phyloP scores from a whole-genome alignment of 1,140 invertebrate species.

The Phocides pigmalion region DNA sequence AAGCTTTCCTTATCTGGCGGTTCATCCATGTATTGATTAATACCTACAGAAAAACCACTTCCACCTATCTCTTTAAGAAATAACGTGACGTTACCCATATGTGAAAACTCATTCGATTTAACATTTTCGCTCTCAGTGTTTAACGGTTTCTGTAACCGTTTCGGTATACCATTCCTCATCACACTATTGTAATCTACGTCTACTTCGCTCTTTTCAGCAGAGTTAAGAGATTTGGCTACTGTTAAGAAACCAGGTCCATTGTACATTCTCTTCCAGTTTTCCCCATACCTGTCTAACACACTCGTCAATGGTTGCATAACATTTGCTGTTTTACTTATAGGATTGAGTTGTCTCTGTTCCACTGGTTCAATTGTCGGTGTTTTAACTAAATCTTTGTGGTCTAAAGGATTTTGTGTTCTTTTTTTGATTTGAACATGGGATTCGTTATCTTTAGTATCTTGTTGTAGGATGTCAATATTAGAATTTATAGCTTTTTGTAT shows the following conservation, averaged over 20 bases:
- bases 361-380: constrained; percentile 35
- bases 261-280: constrained; percentile 50
- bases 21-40: constrained; percentile 66
- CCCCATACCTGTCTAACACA: constrained; percentile 43
- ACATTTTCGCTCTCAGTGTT: constrained; percentile 43
- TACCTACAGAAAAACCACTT: constrained; percentile 68
- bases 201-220: constrained; percentile 58
- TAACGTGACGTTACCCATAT: constrained; percentile 57
- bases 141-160: constrained; percentile 65
- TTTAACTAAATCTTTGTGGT: constrained; percentile 33
- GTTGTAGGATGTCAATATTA: constrained; percentile 34
- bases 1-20: constrained; percentile 65
- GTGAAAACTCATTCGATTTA: constrained; percentile 35
- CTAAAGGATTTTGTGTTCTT: constrained; percentile 63
- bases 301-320: constrained; percentile 39
- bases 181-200: constrained; percentile 58
- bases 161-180: constrained; percentile 55
- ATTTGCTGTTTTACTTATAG: constrained; percentile 56
- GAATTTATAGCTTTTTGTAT: constrained; percentile 68
- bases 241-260: constrained; percentile 51
- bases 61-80: constrained; percentile 68
- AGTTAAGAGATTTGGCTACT: constrained; percentile 59
- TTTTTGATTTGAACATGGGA: constrained; percentile 56
- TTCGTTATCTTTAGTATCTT: constrained; percentile 37
- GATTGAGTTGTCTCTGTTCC: constrained; percentile 53